These are phyloP conservation scores for Dasyornis broadbenti DNA, from an alignment of 2,113 vertebrate genomes.

Conservation along the genomic window DNA sequence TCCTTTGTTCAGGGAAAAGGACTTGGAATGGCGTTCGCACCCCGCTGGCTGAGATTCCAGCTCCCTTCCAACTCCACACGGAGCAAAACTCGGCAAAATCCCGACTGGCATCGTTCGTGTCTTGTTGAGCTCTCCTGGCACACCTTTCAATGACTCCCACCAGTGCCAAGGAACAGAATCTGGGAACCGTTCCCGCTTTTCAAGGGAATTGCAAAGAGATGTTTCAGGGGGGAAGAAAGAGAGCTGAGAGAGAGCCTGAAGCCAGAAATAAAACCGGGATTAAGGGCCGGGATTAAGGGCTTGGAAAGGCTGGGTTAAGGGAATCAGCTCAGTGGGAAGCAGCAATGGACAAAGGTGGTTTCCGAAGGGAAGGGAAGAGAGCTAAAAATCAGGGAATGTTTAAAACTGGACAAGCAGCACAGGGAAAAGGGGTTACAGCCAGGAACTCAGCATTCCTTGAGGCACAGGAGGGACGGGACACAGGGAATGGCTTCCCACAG, in stretches of 20 bases:
- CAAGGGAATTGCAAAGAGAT: not conserved
- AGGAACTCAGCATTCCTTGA: not conserved
- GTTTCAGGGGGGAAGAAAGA: not conserved
- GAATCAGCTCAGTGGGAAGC: not conserved
- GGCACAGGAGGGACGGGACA: accelerated
- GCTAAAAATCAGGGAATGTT: not conserved
- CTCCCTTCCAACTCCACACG: not conserved
- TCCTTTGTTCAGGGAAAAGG: not conserved
- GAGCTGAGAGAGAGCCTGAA: not conserved
- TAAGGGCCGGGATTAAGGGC: not conserved
- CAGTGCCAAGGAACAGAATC: not conserved
- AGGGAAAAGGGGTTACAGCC: not conserved
- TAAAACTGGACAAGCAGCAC: not conserved
- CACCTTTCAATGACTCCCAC: not conserved
- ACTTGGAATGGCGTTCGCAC: not conserved
- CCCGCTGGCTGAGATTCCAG: not conserved
- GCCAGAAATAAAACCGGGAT: not conserved
- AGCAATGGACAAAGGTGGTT: not conserved
- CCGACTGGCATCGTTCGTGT: not conserved
- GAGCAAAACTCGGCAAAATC: not conserved
- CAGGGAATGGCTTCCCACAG: not conserved
- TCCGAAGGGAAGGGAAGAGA: not conserved
- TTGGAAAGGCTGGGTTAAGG: not conserved
- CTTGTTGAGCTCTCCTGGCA: not conserved
- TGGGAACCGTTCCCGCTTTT: not conserved